A percentile compares a stretch with the other conserved stretches of the same genome.
Conservation (phyloP, 1,140 invertebrate species). For the Dendrolimus kikuchii region DNA sequence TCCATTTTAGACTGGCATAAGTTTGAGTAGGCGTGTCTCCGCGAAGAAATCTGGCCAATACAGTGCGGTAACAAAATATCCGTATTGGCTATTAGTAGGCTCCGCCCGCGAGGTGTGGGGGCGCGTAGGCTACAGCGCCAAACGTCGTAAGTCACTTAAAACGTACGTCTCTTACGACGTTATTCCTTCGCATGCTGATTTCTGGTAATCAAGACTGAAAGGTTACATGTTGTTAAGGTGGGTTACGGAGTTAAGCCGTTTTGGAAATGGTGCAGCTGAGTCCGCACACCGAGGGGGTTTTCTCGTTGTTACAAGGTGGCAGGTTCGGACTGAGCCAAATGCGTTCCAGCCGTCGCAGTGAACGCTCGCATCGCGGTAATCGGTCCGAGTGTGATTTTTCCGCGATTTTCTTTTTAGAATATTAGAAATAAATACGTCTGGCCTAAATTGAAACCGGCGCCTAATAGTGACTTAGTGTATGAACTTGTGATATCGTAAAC, state of each 20-base stretch:
- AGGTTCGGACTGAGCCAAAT: conserved; percentile 46
- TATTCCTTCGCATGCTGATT: conserved; percentile 1
- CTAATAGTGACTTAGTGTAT: conserved; percentile 3
- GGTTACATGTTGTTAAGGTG: not conserved
- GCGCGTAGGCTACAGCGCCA: conserved; percentile 6
- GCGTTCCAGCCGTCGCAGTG: conserved; percentile 50
- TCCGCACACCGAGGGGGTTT: conserved; percentile 31
- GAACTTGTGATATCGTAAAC: not conserved
- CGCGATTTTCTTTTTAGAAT: conserved; percentile 30
- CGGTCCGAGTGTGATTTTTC: conserved; percentile 22
- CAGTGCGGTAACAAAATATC: conserved; percentile 72
- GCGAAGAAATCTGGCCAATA: conserved; percentile 72
- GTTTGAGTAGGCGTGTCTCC: conserved; percentile 50
- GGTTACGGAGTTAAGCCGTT: conserved; percentile 8
- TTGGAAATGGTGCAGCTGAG: conserved; percentile 21
- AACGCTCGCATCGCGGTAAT: conserved; percentile 40
- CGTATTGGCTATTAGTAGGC: conserved; percentile 72
- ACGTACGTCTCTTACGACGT: conserved; percentile 13
- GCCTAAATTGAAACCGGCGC: conserved; percentile 19
- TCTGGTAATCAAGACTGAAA: too few relatives aligned
- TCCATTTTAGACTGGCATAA: conserved; percentile 21
- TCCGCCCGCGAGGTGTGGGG: conserved; percentile 43
- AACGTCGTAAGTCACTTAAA: conserved; percentile 24
- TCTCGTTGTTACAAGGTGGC: conserved; percentile 37
- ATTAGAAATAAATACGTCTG: conserved; percentile 7